These are phyloP conservation scores for Agrotis segetum DNA, from an alignment of 2,888 invertebrate species.

Conservation along the genomic window DNA sequence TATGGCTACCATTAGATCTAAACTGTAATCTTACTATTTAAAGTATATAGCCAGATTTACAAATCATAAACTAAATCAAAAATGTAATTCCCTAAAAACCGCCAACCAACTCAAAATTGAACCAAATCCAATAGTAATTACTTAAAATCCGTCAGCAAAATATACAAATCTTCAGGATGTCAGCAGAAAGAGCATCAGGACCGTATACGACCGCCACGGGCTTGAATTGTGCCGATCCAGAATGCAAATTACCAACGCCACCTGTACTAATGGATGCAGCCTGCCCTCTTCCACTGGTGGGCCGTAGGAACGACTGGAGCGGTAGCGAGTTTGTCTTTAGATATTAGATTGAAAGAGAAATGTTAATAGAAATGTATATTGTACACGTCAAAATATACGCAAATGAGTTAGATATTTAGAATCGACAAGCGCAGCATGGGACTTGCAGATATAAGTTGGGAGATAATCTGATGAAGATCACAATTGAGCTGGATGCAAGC, in stretches of 20 bases:
- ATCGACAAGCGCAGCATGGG: too few relatives aligned
- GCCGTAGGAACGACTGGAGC: constrained; percentile 16
- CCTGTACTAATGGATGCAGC: constrained; percentile 79
- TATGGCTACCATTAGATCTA: too few relatives aligned
- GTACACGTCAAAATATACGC: too few relatives aligned
- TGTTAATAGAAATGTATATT: too few relatives aligned
- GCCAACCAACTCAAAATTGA: not conserved
- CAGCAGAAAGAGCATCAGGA: constrained; percentile 19
- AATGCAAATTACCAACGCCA: constrained; percentile 79
- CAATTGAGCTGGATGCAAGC: too few relatives aligned
- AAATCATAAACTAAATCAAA: too few relatives aligned
- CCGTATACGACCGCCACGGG: constrained; percentile 24
- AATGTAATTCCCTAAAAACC: not conserved
- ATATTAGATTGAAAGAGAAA: too few relatives aligned
- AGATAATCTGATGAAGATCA: too few relatives aligned
- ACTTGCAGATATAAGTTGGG: too few relatives aligned
- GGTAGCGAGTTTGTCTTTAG: not conserved
- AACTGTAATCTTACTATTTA: too few relatives aligned
- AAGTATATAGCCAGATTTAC: too few relatives aligned
- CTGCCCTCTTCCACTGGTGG: constrained; percentile 62
- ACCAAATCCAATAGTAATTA: not conserved
- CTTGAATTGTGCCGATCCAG: constrained; percentile 71
- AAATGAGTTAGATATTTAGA: too few relatives aligned
- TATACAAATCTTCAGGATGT: not conserved
- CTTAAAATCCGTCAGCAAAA: constrained; percentile 5